Evolutionary conservation across 2,797 vertebrate genomes (phyloP).

Genomic region (Sorex maritimensis): DNA sequence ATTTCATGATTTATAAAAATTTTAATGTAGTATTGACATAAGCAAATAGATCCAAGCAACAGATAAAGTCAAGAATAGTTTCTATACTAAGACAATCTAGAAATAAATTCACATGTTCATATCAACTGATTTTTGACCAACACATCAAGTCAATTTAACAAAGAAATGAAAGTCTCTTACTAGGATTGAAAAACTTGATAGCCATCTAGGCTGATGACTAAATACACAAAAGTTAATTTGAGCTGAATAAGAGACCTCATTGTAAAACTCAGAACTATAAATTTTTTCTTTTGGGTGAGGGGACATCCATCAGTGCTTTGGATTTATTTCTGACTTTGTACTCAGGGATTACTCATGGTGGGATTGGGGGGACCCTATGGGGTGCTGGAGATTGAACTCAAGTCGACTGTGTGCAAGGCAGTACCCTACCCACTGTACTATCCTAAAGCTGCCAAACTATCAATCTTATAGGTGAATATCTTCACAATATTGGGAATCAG

Average conservation of each 20-base stretch:
- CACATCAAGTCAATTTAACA: not conserved
- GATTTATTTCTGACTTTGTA: no score
- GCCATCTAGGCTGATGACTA: not conserved
- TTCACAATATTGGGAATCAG: not conserved
- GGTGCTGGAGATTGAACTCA: no score
- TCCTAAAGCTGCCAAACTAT: not conserved
- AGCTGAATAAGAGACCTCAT: constrained; percentile 6
- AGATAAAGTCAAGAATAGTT: not conserved
- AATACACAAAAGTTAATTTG: constrained; percentile 42
- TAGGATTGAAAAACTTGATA: not conserved
- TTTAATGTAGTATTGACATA: not conserved
- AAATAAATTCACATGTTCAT: not conserved
- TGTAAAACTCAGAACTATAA: constrained; percentile 20
- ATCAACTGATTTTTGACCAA: not conserved
- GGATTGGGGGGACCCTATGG: no score
- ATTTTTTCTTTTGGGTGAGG: no score
- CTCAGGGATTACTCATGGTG: no score
- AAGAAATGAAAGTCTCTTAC: constrained; percentile 28
- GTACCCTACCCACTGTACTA: not conserved
- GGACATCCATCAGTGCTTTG: no score
- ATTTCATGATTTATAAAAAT: constrained; percentile 44
- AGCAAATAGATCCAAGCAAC: not conserved
- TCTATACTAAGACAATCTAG: not conserved
- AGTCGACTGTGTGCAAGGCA: not conserved
- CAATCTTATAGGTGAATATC: not conserved